Evolutionary conservation across 2,888 invertebrate species (phyloP), one percentile per base, ranked within the genome.

Genomic region (Lepidocyrtoides sp.): DNA sequence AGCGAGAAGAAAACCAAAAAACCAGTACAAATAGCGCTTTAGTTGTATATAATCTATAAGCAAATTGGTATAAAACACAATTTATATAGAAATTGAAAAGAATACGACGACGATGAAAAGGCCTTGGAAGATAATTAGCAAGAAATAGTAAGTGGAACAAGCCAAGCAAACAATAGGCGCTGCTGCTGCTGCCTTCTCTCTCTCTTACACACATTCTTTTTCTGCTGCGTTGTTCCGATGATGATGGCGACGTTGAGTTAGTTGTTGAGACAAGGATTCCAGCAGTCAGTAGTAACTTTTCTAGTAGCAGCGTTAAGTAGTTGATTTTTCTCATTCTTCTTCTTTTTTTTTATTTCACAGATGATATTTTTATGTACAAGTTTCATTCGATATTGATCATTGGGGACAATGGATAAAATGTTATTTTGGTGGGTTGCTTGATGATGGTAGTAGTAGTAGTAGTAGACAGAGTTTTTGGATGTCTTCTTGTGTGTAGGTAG

Each of bases 101-200:
- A 57, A 14, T 26, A 29, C 41, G 77, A 57, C 79, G 57, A 75
- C 75, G 79, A 36, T 85, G 85, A 82, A 72, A 89, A 89, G 84
- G 36, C 89, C 89, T 89, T 89, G 89, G 41, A 69, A 84, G 77
- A 89, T 89, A 89, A 89, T 89, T 89, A 89, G 89, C 83, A 44
- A 77, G 83, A 83, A 54, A n/a, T 44, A 51, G 17, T 51, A 63
- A 77, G 69, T 82, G 44, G 82, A 63, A 82, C 82, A 63, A 44
- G 63, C 82, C 54, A 63, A 63, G 79, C 82, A 82, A 44, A 82
- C 82, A 82, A 82, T 60, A 81, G 77, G 44, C 72, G 44, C 17
- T 54, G 77, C n/a, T 77, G 36, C 23, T 66, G 66, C 66, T 29
- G n/a, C n/a, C 26, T 23, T 23, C n/a, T 26, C 23, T 44, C 66